Evolutionary conservation across 2,113 vertebrate species (phyloP).

Genomic region (Nettapus auritus): DNA sequence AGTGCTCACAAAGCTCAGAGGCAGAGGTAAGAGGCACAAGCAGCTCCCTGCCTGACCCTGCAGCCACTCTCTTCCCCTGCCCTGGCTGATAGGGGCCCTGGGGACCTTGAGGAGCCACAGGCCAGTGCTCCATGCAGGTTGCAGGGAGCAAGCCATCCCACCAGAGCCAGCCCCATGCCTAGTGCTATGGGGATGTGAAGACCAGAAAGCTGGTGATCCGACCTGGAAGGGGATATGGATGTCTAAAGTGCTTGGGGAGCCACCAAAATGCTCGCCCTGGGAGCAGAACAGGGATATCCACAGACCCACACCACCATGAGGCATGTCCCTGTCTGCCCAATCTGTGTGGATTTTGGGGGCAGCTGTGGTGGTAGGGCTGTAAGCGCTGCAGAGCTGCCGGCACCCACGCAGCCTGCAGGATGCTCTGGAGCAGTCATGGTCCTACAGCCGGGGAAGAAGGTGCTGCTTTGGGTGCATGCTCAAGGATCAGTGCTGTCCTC

Average conservation of each 20-base stretch:
- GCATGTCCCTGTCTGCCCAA: background rate
- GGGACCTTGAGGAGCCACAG: background rate
- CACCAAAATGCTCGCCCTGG: accelerated
- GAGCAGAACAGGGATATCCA: background rate
- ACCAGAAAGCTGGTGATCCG: background rate
- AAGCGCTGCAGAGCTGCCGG: background rate
- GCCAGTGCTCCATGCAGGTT: background rate
- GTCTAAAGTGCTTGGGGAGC: background rate
- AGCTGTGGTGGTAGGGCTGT: accelerated
- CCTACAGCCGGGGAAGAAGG: background rate
- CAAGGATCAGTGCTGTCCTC: accelerated
- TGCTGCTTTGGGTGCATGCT: background rate
- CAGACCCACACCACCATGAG: background rate
- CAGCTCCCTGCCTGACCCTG: background rate
- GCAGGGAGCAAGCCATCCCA: accelerated
- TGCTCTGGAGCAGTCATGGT: accelerated
- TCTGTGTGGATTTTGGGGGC: accelerated
- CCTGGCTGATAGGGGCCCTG: background rate
- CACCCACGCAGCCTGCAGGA: background rate
- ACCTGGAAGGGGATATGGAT: background rate
- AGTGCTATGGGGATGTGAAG: background rate
- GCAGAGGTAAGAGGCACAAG: too few species aligned
- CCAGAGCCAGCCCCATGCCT: background rate
- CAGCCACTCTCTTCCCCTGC: background rate
- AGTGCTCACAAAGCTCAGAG: too few species aligned